Conservation (phyloP, 2,797 vertebrate species). For the Ctenochaetus hawaiiensis region DNA sequence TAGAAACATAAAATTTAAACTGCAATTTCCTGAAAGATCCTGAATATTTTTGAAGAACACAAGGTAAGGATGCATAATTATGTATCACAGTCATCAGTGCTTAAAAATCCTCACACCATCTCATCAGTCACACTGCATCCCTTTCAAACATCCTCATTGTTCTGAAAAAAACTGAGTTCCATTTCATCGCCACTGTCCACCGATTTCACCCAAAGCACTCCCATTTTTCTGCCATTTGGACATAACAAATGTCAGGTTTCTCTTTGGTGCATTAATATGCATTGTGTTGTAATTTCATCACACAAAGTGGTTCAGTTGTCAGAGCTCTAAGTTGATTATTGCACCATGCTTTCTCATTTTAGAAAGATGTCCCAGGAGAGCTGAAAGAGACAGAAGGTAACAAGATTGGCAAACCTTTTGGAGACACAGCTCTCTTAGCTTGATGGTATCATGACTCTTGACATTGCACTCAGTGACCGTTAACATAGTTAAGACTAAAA, state of each 20-base stretch:
- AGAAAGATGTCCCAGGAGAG: slow-evolving; percentile 79
- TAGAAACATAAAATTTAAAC: slow-evolving; percentile 19
- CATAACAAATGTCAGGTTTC: slow-evolving; percentile 45
- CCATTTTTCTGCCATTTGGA: slow-evolving; percentile 56
- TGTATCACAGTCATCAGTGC: slow-evolving; percentile 67
- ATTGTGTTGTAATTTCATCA: slow-evolving; percentile 77
- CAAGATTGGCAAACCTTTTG: slow-evolving; percentile 79
- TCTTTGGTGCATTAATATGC: slow-evolving; percentile 46
- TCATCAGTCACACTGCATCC: slow-evolving; percentile 49
- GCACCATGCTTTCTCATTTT: slow-evolving; percentile 68
- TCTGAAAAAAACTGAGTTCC: slow-evolving; percentile 48
- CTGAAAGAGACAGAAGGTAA: slow-evolving; percentile 75
- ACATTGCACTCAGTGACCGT: slow-evolving; percentile 67
- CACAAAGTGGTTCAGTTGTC: slow-evolving; percentile 80
- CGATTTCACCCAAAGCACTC: slow-evolving; percentile 43
- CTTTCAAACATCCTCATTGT: slow-evolving; percentile 62
- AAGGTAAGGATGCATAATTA: slow-evolving; percentile 70
- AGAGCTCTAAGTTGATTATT: slow-evolving; percentile 82
- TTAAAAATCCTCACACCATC: slow-evolving; percentile 59
- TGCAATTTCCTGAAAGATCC: slow-evolving; percentile 1
- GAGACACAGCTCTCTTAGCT: slow-evolving; percentile 54
- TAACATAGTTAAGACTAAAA: slow-evolving; percentile 71
- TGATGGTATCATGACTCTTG: slow-evolving; percentile 66
- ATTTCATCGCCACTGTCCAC: slow-evolving; percentile 22
- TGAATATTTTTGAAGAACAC: slow-evolving; percentile 17